Percentiles rank a stretch among this genome's conserved stretches.
phyloP scores from a whole-genome alignment of 53 echinoderm and acorn worm species.

The Stichopus horrens region DNA sequence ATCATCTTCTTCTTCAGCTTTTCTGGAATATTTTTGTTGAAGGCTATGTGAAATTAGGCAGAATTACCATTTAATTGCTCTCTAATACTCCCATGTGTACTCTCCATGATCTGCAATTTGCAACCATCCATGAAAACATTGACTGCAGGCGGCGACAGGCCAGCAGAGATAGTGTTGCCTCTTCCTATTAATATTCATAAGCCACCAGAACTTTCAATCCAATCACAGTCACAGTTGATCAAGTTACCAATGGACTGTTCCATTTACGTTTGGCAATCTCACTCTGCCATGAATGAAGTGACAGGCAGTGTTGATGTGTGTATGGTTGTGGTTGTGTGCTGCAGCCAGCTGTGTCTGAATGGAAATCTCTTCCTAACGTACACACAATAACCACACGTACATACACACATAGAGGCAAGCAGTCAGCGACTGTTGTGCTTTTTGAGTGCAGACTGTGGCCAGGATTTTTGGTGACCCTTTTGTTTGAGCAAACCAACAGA shows the following conservation, averaged over 20 bases:
- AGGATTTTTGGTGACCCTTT: conserved; percentile 39
- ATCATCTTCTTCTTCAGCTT: neutral
- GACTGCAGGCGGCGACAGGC: neutral
- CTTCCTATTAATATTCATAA: conserved; percentile 15
- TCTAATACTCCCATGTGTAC: conserved; percentile 42
- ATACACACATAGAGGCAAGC: neutral
- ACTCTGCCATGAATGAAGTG: neutral
- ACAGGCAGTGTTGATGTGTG: neutral
- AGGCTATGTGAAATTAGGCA: conserved; percentile 15
- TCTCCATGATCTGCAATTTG: conserved; percentile 36
- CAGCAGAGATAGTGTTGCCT: neutral
- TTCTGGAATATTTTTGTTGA: neutral
- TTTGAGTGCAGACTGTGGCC: neutral
- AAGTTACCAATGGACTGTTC: conserved; percentile 44
- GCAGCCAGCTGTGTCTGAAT: neutral
- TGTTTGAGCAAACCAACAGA: conserved; percentile 26
- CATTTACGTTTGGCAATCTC: neutral
- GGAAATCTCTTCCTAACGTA: neutral
- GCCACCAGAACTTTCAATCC: conserved; percentile 37
- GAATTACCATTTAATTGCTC: conserved; percentile 37
- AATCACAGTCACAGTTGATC: conserved; percentile 48
- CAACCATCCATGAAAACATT: conserved; percentile 43
- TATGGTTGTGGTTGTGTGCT: neutral
- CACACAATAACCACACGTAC: neutral
- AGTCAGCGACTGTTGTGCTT: neutral